Evolutionary conservation across 2,113 vertebrate genomes (phyloP).

Genomic region (Atlantisia rogersi): DNA sequence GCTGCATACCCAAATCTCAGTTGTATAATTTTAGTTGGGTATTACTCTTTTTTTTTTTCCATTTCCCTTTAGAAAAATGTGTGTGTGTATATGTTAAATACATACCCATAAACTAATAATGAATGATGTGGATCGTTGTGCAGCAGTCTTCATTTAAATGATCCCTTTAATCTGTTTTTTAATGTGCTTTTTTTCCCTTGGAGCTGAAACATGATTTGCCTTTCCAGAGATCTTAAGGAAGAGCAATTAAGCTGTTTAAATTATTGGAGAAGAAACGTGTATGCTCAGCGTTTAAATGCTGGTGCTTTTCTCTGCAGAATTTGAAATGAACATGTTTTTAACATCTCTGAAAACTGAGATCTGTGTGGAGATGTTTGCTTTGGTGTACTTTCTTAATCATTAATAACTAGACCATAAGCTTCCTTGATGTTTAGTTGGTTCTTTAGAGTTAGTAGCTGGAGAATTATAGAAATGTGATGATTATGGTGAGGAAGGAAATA

Average conservation of each 20-base stretch:
- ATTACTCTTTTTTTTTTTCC: not conserved
- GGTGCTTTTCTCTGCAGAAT: not conserved
- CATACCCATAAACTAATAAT: not conserved
- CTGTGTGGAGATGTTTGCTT: not conserved
- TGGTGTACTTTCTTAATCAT: not conserved
- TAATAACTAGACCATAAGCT: fast-evolving
- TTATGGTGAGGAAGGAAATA: not conserved
- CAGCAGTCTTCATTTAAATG: not conserved
- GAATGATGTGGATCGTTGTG: not conserved
- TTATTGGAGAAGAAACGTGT: not conserved
- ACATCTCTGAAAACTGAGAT: not conserved
- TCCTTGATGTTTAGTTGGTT: not conserved
- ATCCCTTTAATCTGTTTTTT: not conserved
- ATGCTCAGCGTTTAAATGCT: not conserved
- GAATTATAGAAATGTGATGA: not conserved
- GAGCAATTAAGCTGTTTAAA: not conserved
- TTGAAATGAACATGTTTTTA: not conserved
- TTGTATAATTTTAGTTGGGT: not conserved
- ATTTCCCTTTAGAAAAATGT: not conserved
- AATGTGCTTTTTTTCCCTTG: not conserved
- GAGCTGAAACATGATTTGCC: not conserved
- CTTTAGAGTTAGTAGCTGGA: not conserved
- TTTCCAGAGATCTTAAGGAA: not conserved
- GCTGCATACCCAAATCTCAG: not conserved
- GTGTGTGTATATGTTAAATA: not conserved